Evolutionary conservation across 1,140 invertebrate species (phyloP).

Genomic region (Drosophila yakuba): DNA sequence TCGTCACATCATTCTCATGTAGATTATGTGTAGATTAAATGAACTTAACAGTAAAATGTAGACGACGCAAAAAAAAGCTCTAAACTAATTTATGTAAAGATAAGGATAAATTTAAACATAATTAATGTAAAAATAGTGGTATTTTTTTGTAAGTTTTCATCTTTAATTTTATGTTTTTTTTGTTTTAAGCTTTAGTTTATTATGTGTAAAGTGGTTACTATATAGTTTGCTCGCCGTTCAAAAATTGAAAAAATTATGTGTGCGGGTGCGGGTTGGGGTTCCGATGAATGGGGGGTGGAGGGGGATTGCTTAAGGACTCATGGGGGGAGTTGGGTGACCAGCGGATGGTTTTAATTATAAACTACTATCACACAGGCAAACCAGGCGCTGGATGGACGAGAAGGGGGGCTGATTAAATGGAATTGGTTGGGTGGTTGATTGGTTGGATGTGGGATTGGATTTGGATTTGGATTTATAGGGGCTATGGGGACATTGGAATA

Average conservation of each 20-base stretch:
- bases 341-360: slow-evolving; percentile 80
- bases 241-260: slow-evolving; percentile 41
- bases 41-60: slow-evolving; percentile 71
- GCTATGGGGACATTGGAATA: background rate
- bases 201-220: slow-evolving; percentile 43
- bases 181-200: slow-evolving; percentile 24
- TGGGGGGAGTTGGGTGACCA: slow-evolving; percentile 15
- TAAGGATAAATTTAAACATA: slow-evolving; percentile 69
- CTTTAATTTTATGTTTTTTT: slow-evolving; percentile 34
- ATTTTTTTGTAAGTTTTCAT: slow-evolving; percentile 45
- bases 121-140: slow-evolving; percentile 71
- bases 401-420: background rate
- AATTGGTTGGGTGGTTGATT: background rate
- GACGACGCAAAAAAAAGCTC: slow-evolving; percentile 70
- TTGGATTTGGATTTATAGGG: background rate
- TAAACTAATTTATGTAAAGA: slow-evolving; percentile 62
- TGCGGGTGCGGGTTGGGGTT: background rate
- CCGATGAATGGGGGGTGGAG: background rate
- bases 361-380: slow-evolving; percentile 85
- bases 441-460: background rate
- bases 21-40: slow-evolving; percentile 55
- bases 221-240: slow-evolving; percentile 61
- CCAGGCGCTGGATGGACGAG: slow-evolving; percentile 46
- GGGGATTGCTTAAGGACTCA: background rate
- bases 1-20: slow-evolving; percentile 50